Evolutionary conservation across 1,140 invertebrate genomes (phyloP), one percentile per base, ranked within the genome.

Genomic region (Caligus rogercresseyi): DNA sequence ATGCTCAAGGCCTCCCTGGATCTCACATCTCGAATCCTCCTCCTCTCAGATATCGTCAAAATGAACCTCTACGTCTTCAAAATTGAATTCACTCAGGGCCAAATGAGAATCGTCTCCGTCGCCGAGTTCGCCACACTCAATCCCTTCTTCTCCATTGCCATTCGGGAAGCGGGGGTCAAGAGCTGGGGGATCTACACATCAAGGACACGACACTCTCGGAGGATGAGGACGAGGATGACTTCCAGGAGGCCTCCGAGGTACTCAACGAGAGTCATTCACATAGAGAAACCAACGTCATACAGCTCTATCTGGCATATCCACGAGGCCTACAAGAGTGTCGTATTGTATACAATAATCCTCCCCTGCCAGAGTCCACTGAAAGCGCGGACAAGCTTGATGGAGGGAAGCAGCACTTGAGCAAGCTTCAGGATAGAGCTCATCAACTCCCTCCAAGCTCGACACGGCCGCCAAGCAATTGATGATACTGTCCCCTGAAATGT

Each of bases 271-370:
- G 15, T 11, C 18, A 24, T 3, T n/a, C n/a, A n/a, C n/a, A n/a
- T n/a, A 60, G 26, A 25, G 57, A 68, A 52, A 73, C 74, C 18
- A 71, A 83, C 24, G 75, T 82, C 2, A 75, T 91, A 19, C 79
- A 81, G 54, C 81, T 93, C 75, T 87, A 84, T 73, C 78, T 89
- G 53, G 83, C 93, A 53, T 87, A 92, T 71, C 86, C 87, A 2
- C 91, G 89, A 71, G 85, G 86, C 19, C 72, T 92, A 52, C 87
- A 91, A 72, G 84, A 90, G 68, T 86, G 87, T 69, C 79, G 82
- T 68, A 85, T 91, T 61, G 78, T 64, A 20, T 61, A 25, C 2
- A 51, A 55, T 20, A 54, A 54, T 52, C 61, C 16, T 16, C 54
- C 51, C 23, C 60, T 43, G 15, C 57, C n/a, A n/a, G n/a, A n/a